Base-by-base conservation (phyloP, 2,888 invertebrate species). In the Euspilapteryx auroguttella region DNA sequence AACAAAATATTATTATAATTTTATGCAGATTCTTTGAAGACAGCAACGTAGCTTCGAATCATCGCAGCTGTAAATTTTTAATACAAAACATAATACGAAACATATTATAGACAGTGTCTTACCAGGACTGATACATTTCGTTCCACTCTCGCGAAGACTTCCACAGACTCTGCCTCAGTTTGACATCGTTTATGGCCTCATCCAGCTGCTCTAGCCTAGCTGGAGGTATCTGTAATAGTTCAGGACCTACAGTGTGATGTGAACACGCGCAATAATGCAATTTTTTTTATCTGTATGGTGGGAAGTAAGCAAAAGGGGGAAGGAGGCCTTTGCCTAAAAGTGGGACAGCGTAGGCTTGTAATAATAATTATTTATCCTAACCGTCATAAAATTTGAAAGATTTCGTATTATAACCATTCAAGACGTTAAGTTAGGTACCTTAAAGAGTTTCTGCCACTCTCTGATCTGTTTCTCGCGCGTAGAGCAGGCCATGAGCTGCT, bases 361-460 rank as follows among this genome's bases (percentile, higher is more conserved):
- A n/a, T n/a, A n/a, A n/a, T n/a, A n/a, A n/a, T n/a, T n/a, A n/a
- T n/a, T n/a, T n/a, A n/a, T n/a, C n/a, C n/a, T n/a, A n/a, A n/a
- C n/a, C n/a, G n/a, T 17, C 17, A 17, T 17, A 17, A n/a, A n/a
- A 17, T 17, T 17, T 17, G 17, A 17, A 17, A 6, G n/a, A n/a
- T 6, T 17, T 17, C 17, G 17, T 17, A 17, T 17, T 1, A 3
- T 14, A 28, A 12, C 9, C 14, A 17, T 9, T 24, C 8, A 12
- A 8, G 11, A 24, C 2, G 2, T n/a, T n/a, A 10, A 14, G 20
- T 30, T 10, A 13, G 3, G 2, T 32, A 89, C 89, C 76, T 87
- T 86, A 46, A 94, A 92, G 47, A 87, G 83, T 52, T 88, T 91
- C 56, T 94, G 94, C 68, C 89, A 87, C 1, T 81, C 79, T 36